Percentiles rank a stretch among this genome's conserved stretches.
Conservation (phyloP, 2,797 vertebrate species). For the Cossypha polioptera region DNA sequence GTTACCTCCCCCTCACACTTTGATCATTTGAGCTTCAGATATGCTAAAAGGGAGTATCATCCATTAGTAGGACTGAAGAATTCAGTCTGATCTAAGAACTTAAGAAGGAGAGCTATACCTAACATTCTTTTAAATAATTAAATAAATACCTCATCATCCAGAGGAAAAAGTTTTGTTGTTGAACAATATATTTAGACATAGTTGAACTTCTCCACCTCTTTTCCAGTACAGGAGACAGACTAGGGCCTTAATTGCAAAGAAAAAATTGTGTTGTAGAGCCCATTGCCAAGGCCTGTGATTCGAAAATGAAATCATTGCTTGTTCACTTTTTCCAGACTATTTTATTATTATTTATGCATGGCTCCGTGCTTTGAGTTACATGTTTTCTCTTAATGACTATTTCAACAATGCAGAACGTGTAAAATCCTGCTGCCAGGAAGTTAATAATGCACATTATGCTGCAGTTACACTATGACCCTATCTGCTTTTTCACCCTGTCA, state of each 20-base stretch:
- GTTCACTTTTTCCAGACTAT: not conserved
- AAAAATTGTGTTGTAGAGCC: not conserved
- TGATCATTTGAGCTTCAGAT: not conserved
- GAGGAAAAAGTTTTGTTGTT: not conserved
- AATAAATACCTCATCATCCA: not conserved
- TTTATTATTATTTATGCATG: not conserved
- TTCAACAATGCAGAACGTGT: not conserved
- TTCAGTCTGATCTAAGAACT: not conserved
- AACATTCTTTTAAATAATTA: not conserved
- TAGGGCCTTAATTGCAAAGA: not conserved
- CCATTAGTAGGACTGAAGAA: not conserved
- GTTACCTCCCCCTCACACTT: not conserved
- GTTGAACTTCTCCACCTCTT: not conserved
- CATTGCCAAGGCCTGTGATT: not conserved
- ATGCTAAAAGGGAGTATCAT: not conserved
- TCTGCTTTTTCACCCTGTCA: constrained; percentile 37
- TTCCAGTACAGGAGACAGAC: not conserved
- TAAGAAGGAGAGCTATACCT: not conserved
- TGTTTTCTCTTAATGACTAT: not conserved
- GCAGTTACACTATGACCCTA: not conserved
- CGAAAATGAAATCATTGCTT: not conserved
- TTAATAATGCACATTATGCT: not conserved
- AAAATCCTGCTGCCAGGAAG: not conserved
- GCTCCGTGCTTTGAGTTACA: not conserved
- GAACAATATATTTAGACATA: not conserved